Evolutionary conservation across 2,888 invertebrate genomes (phyloP).

Genomic region (Anagyrus pseudococci): DNA sequence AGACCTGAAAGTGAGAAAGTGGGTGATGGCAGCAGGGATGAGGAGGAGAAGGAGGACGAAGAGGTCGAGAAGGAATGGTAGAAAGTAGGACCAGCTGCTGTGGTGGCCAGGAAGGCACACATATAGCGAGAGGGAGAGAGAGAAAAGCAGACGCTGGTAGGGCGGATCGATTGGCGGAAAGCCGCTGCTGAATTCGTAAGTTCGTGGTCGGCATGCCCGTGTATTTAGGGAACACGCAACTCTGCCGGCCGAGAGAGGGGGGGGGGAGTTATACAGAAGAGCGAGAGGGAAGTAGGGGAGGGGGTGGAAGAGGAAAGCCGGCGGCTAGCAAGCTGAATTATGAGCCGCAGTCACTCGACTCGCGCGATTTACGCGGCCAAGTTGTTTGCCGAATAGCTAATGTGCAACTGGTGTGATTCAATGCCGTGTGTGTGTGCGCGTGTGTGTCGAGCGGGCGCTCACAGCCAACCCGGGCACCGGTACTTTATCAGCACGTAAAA

Average conservation of each 20-base stretch:
- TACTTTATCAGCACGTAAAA: no score
- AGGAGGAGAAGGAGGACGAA: no score
- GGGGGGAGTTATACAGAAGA: not conserved
- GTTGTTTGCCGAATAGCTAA: constrained; percentile 50
- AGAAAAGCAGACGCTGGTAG: not conserved
- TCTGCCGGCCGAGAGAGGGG: not conserved
- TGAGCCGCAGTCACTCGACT: constrained; percentile 45
- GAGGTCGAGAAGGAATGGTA: no score
- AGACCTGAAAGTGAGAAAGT: no score
- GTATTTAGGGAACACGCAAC: constrained; percentile 43
- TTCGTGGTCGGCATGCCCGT: constrained; percentile 29
- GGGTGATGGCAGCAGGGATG: no score
- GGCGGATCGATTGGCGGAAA: constrained; percentile 21
- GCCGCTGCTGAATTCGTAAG: constrained; percentile 42
- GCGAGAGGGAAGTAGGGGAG: not conserved
- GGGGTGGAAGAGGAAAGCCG: constrained; percentile 3
- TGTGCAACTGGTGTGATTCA: constrained; percentile 44
- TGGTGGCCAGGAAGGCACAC: not conserved
- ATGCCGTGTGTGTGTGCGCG: constrained; percentile 25
- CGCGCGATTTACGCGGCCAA: constrained; percentile 51
- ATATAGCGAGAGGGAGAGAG: constrained; percentile 10
- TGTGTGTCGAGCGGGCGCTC: no score
- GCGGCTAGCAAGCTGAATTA: constrained; percentile 47
- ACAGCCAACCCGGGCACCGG: no score
- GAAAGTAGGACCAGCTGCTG: no score